Evolutionary conservation across 2,113 vertebrate species (phyloP), one percentile per base, ranked within the genome.

Genomic region (Heterotis niloticus): DNA sequence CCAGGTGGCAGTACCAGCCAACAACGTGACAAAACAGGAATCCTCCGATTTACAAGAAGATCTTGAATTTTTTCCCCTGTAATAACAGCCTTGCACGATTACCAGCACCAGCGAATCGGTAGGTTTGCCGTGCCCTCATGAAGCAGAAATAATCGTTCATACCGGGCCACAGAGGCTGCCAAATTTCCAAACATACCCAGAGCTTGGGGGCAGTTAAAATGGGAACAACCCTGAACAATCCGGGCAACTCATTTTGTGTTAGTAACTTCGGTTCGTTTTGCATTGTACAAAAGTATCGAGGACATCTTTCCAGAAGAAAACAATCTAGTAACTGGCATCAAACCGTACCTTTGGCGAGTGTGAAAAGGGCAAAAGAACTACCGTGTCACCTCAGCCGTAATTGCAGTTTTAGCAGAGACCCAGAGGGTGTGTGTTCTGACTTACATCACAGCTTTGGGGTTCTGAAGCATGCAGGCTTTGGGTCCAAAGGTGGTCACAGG

Each of bases 401-500:
- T 7, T 7, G 7, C 34, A 44, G 34, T 44, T 44, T 44, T 7
- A 44, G 34, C 34, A 44, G 34, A 44, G 34, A 7, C 34, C 34
- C 34, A 44, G 34, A 7, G 34, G 34, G 34, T 44, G 34, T 44
- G 34, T 44, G 59, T 26, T 57, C 14, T 0, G 0, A 97, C 96
- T 98, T 85, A 99, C 97, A 99, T 98, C 79, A 98, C 94, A 4
- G 94, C 92, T 79, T 97, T 94, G 0, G 96, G 97, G 79, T 98
- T 98, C 86, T 96, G 95, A 79, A 99, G 92, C 93, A 99, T 96
- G 56, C 96, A 97, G 82, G 97, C 97, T 91, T 99, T 98, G 81
- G 97, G 97, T 89, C 97, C 97, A 67, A 99, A 99, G 0, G 96
- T 99, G 78, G 97, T 98, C 87, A 98, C 97, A 1, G 97, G 97